Conservation (phyloP, 2,888 invertebrate species). For the Melieria omissa region DNA sequence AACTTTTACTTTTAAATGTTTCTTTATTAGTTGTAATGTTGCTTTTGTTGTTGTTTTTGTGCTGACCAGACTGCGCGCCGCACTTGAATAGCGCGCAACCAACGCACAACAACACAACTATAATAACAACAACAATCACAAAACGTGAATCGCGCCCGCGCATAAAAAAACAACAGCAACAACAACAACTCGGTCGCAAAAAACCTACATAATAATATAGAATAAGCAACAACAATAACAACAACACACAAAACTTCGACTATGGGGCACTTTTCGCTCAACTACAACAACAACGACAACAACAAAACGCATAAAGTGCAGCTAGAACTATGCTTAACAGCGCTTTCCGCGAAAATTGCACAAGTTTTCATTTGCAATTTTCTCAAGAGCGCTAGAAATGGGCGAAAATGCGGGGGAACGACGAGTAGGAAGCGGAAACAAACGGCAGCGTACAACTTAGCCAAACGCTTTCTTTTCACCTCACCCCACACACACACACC, state of each 20-base stretch:
- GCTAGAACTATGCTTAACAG: conserved; percentile 24
- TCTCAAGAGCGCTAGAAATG: conserved; percentile 24
- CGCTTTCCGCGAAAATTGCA: conserved; percentile 34
- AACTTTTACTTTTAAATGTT: conserved; percentile 62
- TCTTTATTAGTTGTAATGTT: conserved; percentile 61
- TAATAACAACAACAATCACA: conserved; percentile 35
- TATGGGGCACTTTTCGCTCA: neutral
- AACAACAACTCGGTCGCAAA: conserved; percentile 24
- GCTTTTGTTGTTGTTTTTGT: conserved; percentile 41
- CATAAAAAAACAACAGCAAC: conserved; percentile 1
- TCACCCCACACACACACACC: too few species aligned
- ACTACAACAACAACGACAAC: conserved; percentile 32
- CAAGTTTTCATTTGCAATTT: conserved; percentile 41
- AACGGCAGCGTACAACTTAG: too few species aligned
- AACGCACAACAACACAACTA: neutral
- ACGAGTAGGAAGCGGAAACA: neutral
- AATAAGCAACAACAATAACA: conserved; percentile 14
- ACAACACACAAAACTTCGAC: conserved; percentile 10
- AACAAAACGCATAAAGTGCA: conserved; percentile 11
- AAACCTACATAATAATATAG: neutral
- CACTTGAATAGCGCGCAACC: conserved; percentile 3
- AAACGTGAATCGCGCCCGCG: neutral
- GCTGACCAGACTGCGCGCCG: conserved; percentile 12
- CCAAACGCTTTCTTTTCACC: too few species aligned
- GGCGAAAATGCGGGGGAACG: neutral